Evolutionary conservation across 23 tunicate genomes (phyloP).

Genomic region (Trididemnum clinides): DNA sequence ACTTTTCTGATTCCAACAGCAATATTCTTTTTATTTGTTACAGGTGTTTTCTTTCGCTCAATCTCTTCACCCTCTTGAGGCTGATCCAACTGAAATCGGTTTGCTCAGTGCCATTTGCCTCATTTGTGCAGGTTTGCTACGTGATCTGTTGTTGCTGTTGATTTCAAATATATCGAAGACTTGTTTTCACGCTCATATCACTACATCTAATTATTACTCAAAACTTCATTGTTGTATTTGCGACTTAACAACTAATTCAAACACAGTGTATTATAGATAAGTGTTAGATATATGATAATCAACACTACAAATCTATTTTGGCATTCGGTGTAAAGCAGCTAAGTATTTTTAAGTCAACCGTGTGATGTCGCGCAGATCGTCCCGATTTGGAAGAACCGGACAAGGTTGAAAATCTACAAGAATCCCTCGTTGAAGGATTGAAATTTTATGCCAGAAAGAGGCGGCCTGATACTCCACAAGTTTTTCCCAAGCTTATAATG

Average conservation of each 20-base stretch:
- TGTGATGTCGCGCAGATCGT: slow-evolving; percentile 52
- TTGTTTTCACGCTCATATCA: too few relatives aligned
- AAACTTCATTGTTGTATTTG: too few relatives aligned
- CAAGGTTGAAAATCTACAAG: slow-evolving; percentile 85
- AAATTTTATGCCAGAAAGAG: slow-evolving; percentile 88
- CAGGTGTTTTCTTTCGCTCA: slow-evolving; percentile 92
- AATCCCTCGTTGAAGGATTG: slow-evolving; percentile 84
- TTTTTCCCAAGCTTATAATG: slow-evolving; percentile 86
- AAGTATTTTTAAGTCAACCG: not conserved
- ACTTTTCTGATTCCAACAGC: too few relatives aligned
- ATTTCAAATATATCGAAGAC: too few relatives aligned
- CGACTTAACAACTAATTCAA: too few relatives aligned
- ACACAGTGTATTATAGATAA: too few relatives aligned
- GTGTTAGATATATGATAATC: too few relatives aligned
- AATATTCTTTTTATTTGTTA: not conserved
- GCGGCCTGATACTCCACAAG: slow-evolving; percentile 77
- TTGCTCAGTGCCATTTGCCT: slow-evolving; percentile 92
- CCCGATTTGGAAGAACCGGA: slow-evolving; percentile 93
- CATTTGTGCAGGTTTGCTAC: slow-evolving; percentile 70
- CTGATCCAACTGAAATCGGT: slow-evolving; percentile 90
- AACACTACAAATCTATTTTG: too few relatives aligned
- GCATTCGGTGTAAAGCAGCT: too few relatives aligned
- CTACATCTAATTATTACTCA: too few relatives aligned
- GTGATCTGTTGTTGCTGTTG: not conserved
- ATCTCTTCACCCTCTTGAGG: slow-evolving; percentile 83